Evolutionary conservation across 2,113 vertebrate species (phyloP), one percentile per base, ranked within the genome.

Genomic region (Ornithorhynchus anatinus): DNA sequence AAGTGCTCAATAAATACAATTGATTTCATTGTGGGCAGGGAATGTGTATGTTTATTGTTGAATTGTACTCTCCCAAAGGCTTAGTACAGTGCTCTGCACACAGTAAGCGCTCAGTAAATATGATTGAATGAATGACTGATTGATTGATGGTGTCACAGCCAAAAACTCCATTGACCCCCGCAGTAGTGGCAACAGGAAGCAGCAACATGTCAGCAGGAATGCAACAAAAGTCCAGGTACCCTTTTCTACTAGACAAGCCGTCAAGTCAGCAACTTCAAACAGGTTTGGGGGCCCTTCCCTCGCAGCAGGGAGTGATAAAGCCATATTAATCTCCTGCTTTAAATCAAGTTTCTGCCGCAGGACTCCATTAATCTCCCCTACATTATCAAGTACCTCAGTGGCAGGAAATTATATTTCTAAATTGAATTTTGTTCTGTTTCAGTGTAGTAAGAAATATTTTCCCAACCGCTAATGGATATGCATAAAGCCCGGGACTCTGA

Each of bases 401-500:
- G 74, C 74, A 89, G 88, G 75, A 92, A 92, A 89, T 90, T 89
- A 80, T 89, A 89, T 87, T 92, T 90, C 85, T 84, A 88, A 91
- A 91, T 80, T 89, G 86, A 88, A 90, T 89, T 91, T 90, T 88
- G 60, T 83, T 89, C 84, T 92, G 68, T 87, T 89, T 89, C 85
- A 12, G 45, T 82, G 65, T 71, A 87, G 69, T 66, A 88, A 81
- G 64, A 91, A 88, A 85, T 88, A 90, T 92, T 91, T 92, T 81
- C 81, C 80, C 85, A 75, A 80, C 57, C 86, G 85, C 72, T 88
- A 86, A 89, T 65, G 84, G 80, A 80, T n/a, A 87, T 84, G 25
- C 45, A 60, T 87, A 89, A 92, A 91, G 82, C 59, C 56, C 84
- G 38, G 44, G 81, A 82, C 57, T 66, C 50, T 36, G 31, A 85